These are phyloP conservation scores for Omphaloscelis lunosa DNA, from an alignment of 2,888 invertebrate species.

Conservation along the genomic window DNA sequence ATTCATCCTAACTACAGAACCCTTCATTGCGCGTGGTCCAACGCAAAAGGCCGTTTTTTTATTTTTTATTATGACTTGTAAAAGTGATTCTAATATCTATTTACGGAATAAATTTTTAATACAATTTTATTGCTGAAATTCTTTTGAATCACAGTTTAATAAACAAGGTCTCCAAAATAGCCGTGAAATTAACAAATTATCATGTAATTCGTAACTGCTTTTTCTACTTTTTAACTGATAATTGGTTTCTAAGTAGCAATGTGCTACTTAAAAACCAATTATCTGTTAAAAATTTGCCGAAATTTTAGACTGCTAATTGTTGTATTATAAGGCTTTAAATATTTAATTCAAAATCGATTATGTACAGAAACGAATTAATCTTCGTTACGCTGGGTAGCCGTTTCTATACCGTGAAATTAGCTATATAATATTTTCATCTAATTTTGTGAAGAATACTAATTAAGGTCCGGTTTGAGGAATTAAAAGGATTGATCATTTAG, in stretches of 20 bases:
- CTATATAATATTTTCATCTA: conserved; percentile 42
- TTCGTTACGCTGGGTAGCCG: conserved; percentile 69
- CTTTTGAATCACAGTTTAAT: not conserved
- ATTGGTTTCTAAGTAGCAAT: too few relatives aligned
- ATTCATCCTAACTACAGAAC: too few relatives aligned
- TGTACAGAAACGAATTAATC: conserved; percentile 75
- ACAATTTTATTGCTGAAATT: not conserved
- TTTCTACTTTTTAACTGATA: too few relatives aligned
- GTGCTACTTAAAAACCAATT: conserved; percentile 14
- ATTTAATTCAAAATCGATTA: conserved; percentile 79
- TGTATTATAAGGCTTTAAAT: conserved; percentile 56
- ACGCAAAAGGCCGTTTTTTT: too few relatives aligned
- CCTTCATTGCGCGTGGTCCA: too few relatives aligned
- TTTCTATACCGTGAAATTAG: conserved; percentile 63
- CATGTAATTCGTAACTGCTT: not conserved
- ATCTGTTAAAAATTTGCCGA: conserved; percentile 26
- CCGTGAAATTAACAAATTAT: not conserved
- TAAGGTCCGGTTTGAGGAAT: conserved; percentile 1
- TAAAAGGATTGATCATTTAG: conserved; percentile 14
- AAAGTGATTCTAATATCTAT: too few relatives aligned
- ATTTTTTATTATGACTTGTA: too few relatives aligned
- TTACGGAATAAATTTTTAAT: too few relatives aligned
- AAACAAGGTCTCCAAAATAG: not conserved
- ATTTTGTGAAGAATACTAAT: conserved; percentile 50
- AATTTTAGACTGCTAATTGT: conserved; percentile 49